Evolutionary conservation across 2,113 vertebrate genomes (phyloP).

Genomic region (Eptesicus fuscus): DNA sequence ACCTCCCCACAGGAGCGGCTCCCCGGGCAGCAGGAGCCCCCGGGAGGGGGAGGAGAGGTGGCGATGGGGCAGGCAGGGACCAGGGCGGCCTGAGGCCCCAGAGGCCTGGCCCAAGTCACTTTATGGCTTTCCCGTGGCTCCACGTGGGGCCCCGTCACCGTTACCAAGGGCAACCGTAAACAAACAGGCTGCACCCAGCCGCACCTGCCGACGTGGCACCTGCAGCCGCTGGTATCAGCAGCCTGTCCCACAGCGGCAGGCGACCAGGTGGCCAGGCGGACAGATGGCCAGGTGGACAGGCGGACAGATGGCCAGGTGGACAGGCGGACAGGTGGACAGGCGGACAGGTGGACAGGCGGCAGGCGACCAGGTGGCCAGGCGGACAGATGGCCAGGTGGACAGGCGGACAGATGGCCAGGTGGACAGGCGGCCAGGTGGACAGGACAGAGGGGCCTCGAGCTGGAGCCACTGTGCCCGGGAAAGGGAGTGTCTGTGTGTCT

Average conservation of each 20-base stretch:
- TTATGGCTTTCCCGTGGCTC: background rate
- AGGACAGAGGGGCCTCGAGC: too few species aligned
- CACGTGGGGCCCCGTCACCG: background rate
- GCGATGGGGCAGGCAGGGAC: background rate
- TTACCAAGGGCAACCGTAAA: slow-evolving; percentile 57
- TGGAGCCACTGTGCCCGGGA: background rate
- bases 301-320: fast-evolving
- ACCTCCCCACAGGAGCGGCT: background rate
- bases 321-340: background rate
- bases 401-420: too few species aligned
- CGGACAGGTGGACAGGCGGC: too few species aligned
- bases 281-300: too few species aligned
- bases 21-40: too few species aligned
- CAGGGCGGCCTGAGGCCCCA: background rate
- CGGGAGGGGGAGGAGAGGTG: background rate
- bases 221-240: background rate
- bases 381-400: too few species aligned
- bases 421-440: background rate
- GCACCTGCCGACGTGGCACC: slow-evolving; percentile 8
- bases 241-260: background rate
- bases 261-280: too few species aligned
- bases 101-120: background rate
- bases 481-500: background rate
- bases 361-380: too few species aligned
- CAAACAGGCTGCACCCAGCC: slow-evolving; percentile 51